Percentiles rank a stretch among this genome's conserved stretches.
These are phyloP conservation scores for Crocidura indochinensis DNA, from an alignment of 2,797 vertebrate genomes.

Conservation along the genomic window DNA sequence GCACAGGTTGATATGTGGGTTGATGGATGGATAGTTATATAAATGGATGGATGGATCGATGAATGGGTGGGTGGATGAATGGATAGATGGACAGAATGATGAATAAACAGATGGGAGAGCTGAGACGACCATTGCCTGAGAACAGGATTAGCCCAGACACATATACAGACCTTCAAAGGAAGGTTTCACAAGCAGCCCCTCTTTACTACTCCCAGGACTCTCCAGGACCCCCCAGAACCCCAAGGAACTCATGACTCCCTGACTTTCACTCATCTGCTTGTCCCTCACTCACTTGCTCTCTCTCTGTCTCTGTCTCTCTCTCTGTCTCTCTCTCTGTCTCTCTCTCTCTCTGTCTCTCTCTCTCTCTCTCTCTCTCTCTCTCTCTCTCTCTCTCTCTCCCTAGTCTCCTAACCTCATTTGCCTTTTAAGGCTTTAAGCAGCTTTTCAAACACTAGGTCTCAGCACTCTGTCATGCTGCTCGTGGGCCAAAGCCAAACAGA, in stretches of 20 bases:
- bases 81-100: no score
- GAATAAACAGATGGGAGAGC: neutral
- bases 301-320: slow-evolving; percentile 51
- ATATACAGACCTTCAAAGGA: neutral
- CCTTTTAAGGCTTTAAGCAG: neutral
- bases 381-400: no score
- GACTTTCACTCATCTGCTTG: neutral
- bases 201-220: neutral
- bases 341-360: slow-evolving; percentile 69
- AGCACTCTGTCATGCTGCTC: neutral
- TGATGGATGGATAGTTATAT: no score
- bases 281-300: fast-evolving
- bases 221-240: no score
- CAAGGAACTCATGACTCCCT: neutral
- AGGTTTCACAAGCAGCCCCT: fast-evolving
- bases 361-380: slow-evolving; percentile 32
- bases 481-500: neutral
- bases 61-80: neutral
- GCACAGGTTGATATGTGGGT: no score
- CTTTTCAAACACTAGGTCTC: neutral
- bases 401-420: no score
- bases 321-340: slow-evolving; percentile 23
- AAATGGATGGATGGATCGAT: no score
- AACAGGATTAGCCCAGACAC: neutral
- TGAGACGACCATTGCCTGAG: neutral